Evolutionary conservation across 2,113 vertebrate species (phyloP), one percentile per base, ranked within the genome.

Genomic region (Varanus komodoensis): DNA sequence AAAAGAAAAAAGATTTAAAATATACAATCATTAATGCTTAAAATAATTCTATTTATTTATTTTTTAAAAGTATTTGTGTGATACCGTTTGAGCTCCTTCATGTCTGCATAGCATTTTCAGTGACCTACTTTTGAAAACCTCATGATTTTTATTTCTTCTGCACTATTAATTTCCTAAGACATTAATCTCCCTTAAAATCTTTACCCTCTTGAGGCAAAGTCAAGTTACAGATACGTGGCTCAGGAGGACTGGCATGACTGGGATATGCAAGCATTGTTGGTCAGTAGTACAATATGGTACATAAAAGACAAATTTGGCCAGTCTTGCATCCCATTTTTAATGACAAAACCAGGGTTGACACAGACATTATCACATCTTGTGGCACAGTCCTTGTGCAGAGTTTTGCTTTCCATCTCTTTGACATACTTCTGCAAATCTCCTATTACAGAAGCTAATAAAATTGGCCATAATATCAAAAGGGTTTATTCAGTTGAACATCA

Each of bases 61-160:
- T 68, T 77, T 84, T 50, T 23, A 92, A 91, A 95, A 93, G 7
- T 29, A 86, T 77, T 92, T 69, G 12, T 32, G 38, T 61, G 50
- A 21, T 82, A 91, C 38, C 88, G 25, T 85, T 75, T 83, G 79
- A 87, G 81, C 15, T 89, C n/a, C 69, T 91, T 38, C 87, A 89
- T 82, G 82, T 67, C 68, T 90, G 92, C 89, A 92, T 57, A 92
- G 52, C 82, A 82, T 71, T 64, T 87, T 90, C 71, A 4, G 84
- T 93, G 91, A 93, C 93, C 92, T 92, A 93, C 83, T 94, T 93
- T 92, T 87, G 74, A 90, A 54, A 94, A 85, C 71, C 75, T 81
- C 75, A 84, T 64, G 25, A 38, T 34, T 89, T 90, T 87, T 74
- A 27, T 69, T 67, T 69, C 38, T 83, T 87, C 32, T 77, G 87